A percentile compares a stretch with the other conserved stretches of the same genome.
phyloP scores from a whole-genome alignment of 1,140 invertebrate species.

The Venturia canescens region DNA sequence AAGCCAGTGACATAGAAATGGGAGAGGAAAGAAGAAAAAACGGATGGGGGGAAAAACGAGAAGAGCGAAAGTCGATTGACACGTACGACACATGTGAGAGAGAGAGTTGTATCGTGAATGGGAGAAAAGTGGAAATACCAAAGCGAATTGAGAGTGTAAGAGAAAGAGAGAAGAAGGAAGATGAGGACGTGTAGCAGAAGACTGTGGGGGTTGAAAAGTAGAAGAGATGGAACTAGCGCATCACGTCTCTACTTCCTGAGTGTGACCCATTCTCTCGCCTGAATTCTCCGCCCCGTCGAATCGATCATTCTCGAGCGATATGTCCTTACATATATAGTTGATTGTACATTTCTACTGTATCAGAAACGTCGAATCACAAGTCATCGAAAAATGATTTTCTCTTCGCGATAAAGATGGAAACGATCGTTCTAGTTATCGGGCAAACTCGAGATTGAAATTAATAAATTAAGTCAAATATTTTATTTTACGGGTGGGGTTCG shows the following conservation, averaged over 20 bases:
- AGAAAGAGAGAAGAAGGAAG: not conserved
- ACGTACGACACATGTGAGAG: constrained; percentile 16
- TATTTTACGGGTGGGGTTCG: too few relatives aligned
- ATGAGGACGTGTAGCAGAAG: not conserved
- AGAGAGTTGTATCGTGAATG: constrained; percentile 8
- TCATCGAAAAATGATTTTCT: too few relatives aligned
- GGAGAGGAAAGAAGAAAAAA: not conserved
- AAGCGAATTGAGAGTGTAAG: not conserved
- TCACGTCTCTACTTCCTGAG: not conserved
- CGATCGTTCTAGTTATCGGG: too few relatives aligned
- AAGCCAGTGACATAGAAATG: not conserved
- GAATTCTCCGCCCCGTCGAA: not conserved
- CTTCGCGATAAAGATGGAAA: too few relatives aligned
- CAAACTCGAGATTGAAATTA: too few relatives aligned
- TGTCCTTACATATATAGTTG: not conserved
- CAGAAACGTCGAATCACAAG: too few relatives aligned
- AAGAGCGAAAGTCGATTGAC: constrained; percentile 21
- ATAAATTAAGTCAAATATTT: too few relatives aligned
- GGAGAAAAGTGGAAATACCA: not conserved
- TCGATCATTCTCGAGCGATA: constrained; percentile 7
- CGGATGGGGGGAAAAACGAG: constrained; percentile 12
- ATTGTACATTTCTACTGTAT: not conserved
- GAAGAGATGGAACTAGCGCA: not conserved
- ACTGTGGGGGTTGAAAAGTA: not conserved
- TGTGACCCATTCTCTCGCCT: constrained; percentile 13